Percentiles rank a stretch among this genome's conserved stretches.
These are phyloP conservation scores for Hyperoodon ampullatus DNA, from an alignment of 2,113 vertebrate species.

Conservation along the genomic window DNA sequence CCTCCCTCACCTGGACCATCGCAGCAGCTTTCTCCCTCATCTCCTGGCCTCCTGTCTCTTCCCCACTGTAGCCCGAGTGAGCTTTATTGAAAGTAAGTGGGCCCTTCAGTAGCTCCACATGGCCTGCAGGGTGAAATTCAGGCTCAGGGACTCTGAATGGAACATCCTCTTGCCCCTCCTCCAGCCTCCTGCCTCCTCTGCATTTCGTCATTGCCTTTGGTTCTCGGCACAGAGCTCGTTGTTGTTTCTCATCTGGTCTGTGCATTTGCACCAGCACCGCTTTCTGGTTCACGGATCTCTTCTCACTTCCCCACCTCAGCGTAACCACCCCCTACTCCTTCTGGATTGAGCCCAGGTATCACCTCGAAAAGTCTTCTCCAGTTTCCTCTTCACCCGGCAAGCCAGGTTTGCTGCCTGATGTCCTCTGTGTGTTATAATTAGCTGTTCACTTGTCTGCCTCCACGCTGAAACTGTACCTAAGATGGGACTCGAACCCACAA, in stretches of 20 bases:
- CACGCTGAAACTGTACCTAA: not conserved
- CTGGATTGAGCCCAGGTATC: not conserved
- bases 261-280: not conserved
- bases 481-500: not conserved
- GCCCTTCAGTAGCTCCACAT: not conserved
- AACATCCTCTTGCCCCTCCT: not conserved
- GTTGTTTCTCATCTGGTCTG: not conserved
- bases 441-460: not conserved
- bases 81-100: not conserved
- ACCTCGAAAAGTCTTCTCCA: not conserved
- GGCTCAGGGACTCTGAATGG: not conserved
- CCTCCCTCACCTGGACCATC: accelerated
- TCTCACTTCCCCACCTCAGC: not conserved
- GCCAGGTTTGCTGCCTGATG: not conserved
- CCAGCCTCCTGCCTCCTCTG: not conserved
- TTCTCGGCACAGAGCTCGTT: not conserved
- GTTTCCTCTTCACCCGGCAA: not conserved
- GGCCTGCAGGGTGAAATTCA: not conserved
- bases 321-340: not conserved
- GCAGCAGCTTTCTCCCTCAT: not conserved
- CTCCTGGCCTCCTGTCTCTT: not conserved
- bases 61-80: not conserved
- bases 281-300: not conserved
- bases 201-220: not conserved
- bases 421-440: not conserved